Conservation (phyloP, 2,113 vertebrate genomes). For the Chaetura pelagica region DNA sequence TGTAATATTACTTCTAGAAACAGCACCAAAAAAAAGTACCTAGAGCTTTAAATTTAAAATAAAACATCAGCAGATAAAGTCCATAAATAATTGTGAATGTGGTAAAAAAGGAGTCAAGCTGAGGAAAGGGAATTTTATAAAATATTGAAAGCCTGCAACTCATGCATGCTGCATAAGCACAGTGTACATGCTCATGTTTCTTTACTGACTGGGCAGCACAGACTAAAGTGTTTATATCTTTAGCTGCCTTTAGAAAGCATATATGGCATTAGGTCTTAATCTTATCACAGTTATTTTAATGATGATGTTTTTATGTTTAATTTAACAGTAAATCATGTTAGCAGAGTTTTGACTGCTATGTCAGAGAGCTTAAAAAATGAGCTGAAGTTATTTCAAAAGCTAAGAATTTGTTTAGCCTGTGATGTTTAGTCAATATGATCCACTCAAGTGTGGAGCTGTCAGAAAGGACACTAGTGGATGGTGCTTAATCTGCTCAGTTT, state of each 20-base stretch:
- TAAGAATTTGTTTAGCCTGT: slow-evolving; percentile 62
- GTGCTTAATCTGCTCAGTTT: slow-evolving; percentile 59
- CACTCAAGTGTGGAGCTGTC: slow-evolving; percentile 62
- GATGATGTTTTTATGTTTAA: slow-evolving; percentile 73
- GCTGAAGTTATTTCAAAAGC: slow-evolving; percentile 58
- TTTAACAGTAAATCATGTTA: slow-evolving; percentile 73
- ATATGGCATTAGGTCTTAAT: slow-evolving; percentile 17
- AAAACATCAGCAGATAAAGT: slow-evolving; percentile 1
- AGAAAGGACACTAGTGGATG: neutral
- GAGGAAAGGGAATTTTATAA: slow-evolving; percentile 7
- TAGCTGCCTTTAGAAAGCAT: neutral
- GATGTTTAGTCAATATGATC: slow-evolving; percentile 67
- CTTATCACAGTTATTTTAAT: slow-evolving; percentile 62
- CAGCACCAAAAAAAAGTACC: neutral
- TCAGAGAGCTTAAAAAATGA: slow-evolving; percentile 69
- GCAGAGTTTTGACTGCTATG: slow-evolving; percentile 67
- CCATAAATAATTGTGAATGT: slow-evolving; percentile 9
- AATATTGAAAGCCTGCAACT: slow-evolving; percentile 30
- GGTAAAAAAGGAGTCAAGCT: neutral
- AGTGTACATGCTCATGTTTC: neutral
- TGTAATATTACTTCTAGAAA: neutral
- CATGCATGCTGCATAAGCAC: neutral
- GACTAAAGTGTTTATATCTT: neutral
- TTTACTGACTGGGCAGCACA: neutral
- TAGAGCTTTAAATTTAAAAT: neutral